Conservation (phyloP, 1,140 invertebrate genomes). For the Tigriopus japonicus region DNA sequence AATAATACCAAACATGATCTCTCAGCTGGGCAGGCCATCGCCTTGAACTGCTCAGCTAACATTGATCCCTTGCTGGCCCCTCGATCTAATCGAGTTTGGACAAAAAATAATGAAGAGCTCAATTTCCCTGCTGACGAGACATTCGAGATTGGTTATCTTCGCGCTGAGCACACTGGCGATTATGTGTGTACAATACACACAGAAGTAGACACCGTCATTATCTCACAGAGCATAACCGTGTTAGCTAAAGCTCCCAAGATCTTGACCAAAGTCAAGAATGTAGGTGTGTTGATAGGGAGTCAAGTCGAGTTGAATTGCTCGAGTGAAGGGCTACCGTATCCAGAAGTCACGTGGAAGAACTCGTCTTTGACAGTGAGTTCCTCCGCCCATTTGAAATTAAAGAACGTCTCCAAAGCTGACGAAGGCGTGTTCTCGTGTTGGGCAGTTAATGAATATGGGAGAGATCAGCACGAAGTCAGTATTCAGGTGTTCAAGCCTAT, state of each 20-base stretch:
- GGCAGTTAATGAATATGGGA: constrained; percentile 14
- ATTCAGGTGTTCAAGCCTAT: constrained; percentile 6
- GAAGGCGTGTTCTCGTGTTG: constrained; percentile 7
- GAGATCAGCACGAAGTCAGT: neutral
- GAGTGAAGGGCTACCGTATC: neutral
- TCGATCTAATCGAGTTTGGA: neutral
- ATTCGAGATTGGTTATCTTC: constrained; percentile 3
- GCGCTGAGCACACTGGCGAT: neutral
- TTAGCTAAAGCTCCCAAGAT: neutral
- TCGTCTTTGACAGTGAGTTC: neutral
- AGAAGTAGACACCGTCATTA: neutral
- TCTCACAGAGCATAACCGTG: neutral
- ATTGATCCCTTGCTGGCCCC: neutral
- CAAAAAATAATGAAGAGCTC: neutral
- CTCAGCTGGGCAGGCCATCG: neutral
- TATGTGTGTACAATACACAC: neutral
- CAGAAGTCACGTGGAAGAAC: constrained; percentile 1
- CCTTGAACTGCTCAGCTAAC: neutral
- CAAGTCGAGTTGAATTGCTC: neutral
- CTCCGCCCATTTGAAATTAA: neutral
- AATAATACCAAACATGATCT: neutral
- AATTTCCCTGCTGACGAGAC: neutral
- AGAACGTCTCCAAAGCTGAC: neutral
- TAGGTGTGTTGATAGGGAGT: neutral
- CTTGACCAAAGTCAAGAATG: neutral